Conservation (phyloP, 30 jellyfish, hydroid and myxozoan species). For the Cassiopea andromeda region DNA sequence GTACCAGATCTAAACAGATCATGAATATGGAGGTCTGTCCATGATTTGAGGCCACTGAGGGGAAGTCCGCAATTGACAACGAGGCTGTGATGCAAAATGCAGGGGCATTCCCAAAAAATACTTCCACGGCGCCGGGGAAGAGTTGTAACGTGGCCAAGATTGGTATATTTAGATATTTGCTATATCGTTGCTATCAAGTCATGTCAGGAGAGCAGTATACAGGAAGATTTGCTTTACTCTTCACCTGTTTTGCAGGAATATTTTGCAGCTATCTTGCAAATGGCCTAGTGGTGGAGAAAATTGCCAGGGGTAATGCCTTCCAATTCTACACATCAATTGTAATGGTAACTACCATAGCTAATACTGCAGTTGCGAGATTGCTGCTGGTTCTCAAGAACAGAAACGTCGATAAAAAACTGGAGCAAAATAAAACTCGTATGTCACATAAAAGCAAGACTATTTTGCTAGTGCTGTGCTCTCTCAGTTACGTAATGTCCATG, state of each 20-base stretch:
- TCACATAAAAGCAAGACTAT: not conserved
- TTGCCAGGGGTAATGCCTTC: constrained; percentile 63
- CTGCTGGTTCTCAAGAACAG: not conserved
- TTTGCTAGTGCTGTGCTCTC: constrained; percentile 46
- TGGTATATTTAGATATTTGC: not conserved
- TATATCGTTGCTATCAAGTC: not conserved
- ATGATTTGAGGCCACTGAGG: too few species aligned
- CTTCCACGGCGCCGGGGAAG: too few species aligned
- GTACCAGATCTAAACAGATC: too few species aligned
- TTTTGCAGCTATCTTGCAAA: constrained; percentile 67
- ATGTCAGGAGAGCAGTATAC: constrained; percentile 34
- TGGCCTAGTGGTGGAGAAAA: constrained; percentile 76
- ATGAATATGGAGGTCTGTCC: too few species aligned
- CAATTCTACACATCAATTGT: constrained; percentile 64
- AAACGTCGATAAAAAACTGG: not conserved
- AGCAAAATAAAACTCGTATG: not conserved
- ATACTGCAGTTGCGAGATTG: constrained; percentile 55
- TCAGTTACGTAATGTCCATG: constrained; percentile 57
- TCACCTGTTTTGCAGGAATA: constrained; percentile 60
- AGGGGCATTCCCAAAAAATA: too few species aligned
- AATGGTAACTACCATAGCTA: constrained; percentile 64
- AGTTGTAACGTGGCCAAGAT: not conserved
- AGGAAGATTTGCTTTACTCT: constrained; percentile 33
- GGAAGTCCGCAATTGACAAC: too few species aligned
- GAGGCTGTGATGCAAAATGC: too few species aligned